Conservation (phyloP, 2,797 vertebrate species). For the Helostoma temminkii region DNA sequence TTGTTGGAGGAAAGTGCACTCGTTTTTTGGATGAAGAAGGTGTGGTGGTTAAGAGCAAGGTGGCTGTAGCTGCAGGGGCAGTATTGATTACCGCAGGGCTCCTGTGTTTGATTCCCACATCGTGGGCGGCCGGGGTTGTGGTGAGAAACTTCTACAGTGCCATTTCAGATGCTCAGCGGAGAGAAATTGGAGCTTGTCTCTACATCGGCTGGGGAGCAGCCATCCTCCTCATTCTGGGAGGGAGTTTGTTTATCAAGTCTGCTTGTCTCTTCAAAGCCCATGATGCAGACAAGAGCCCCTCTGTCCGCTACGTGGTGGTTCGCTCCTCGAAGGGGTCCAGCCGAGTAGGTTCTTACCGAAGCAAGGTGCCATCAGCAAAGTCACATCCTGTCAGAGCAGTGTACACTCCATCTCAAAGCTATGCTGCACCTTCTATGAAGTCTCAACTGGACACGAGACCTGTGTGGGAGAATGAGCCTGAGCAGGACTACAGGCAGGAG, state of each 20-base stretch:
- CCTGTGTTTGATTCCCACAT: constrained; percentile 83
- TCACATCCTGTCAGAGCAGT: constrained; percentile 29
- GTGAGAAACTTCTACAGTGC: constrained; percentile 86
- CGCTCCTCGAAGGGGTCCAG: constrained; percentile 73
- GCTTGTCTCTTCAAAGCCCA: constrained; percentile 61
- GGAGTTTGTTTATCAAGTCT: constrained; percentile 87
- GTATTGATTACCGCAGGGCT: constrained; percentile 79
- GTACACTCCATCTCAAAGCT: constrained; percentile 51
- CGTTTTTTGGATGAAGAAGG: constrained; percentile 79
- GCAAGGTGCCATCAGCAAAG: constrained; percentile 28
- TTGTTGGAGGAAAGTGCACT: constrained; percentile 88
- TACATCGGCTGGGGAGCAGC: constrained; percentile 94
- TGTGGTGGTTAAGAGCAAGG: constrained; percentile 69
- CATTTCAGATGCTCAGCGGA: constrained; percentile 83
- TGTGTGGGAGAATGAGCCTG: constrained; percentile 32
- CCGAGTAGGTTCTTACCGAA: constrained; percentile 36
- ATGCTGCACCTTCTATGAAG: constrained; percentile 24
- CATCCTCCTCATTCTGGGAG: constrained; percentile 88
- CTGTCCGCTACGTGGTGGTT: constrained; percentile 77
- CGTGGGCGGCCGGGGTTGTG: constrained; percentile 80
- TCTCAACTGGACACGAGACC: constrained; percentile 33
- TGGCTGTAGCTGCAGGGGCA: constrained; percentile 78
- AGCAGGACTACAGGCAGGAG: constrained; percentile 4
- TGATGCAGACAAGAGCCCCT: constrained; percentile 62
- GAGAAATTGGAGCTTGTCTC: constrained; percentile 91